Evolutionary conservation across 2,888 invertebrate genomes (phyloP).

Genomic region (Rhagonycha fulva): DNA sequence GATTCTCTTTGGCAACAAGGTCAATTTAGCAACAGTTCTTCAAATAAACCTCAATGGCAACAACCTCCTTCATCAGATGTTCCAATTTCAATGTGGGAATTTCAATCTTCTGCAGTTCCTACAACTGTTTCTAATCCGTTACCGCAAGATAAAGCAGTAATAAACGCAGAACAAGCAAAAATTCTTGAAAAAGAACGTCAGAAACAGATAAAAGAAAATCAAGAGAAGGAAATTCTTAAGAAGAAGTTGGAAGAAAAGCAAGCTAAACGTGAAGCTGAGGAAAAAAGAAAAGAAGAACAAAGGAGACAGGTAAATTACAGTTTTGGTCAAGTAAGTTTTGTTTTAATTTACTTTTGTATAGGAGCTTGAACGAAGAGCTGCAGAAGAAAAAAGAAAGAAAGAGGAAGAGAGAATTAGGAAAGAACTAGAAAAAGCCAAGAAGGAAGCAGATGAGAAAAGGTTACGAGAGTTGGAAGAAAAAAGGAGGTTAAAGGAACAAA

Average conservation of each 20-base stretch:
- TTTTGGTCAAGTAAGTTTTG: background rate
- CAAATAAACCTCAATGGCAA: slow-evolving; percentile 34
- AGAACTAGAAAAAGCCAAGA: slow-evolving; percentile 57
- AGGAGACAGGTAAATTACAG: slow-evolving; percentile 46
- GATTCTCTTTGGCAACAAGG: slow-evolving; percentile 50
- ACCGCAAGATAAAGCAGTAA: slow-evolving; percentile 15
- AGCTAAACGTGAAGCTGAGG: slow-evolving; percentile 58
- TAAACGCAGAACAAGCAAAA: slow-evolving; percentile 17
- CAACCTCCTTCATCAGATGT: slow-evolving; percentile 32
- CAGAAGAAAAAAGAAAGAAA: slow-evolving; percentile 59
- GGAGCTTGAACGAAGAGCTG: slow-evolving; percentile 58
- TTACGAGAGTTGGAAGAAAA: slow-evolving; percentile 59
- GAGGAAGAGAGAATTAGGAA: slow-evolving; percentile 59
- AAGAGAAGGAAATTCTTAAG: slow-evolving; percentile 57
- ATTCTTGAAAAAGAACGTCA: slow-evolving; percentile 37
- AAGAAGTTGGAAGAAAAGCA: slow-evolving; percentile 56
- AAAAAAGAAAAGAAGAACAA: slow-evolving; percentile 58
- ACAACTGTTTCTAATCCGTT: slow-evolving; percentile 25
- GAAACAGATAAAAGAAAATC: slow-evolving; percentile 47
- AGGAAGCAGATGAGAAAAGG: slow-evolving; percentile 57
- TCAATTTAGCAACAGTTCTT: slow-evolving; percentile 40
- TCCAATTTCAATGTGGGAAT: slow-evolving; percentile 51
- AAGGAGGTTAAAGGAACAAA: slow-evolving; percentile 55
- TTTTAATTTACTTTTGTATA: slow-evolving; percentile 35
- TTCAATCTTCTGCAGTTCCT: slow-evolving; percentile 35